These are phyloP conservation scores for Drosophila sucinea DNA, from an alignment of 1,140 invertebrate species.

Conservation along the genomic window DNA sequence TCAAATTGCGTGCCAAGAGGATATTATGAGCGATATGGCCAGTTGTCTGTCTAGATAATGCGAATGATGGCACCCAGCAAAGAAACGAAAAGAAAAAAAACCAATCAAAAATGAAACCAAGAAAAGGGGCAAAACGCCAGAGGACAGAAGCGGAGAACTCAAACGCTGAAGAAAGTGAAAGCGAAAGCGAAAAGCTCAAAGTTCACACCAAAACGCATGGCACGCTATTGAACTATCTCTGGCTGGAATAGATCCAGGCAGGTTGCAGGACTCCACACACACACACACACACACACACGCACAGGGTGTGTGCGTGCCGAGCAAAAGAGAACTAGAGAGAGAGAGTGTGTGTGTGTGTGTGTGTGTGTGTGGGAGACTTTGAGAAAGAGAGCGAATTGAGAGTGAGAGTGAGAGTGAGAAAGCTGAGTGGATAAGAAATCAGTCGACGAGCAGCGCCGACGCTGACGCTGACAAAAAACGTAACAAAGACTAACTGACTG, in stretches of 20 bases:
- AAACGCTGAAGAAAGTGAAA: conserved; percentile 7
- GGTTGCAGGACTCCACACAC: not conserved
- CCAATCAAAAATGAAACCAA: not conserved
- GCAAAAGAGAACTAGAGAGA: not conserved
- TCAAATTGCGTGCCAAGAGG: conserved; percentile 64
- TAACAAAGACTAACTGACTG: conserved; percentile 52
- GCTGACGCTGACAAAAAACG: conserved; percentile 4
- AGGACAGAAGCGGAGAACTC: not conserved
- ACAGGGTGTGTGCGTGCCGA: conserved; percentile 1
- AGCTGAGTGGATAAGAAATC: conserved; percentile 52
- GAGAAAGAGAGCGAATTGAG: not conserved
- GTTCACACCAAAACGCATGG: conserved; percentile 13
- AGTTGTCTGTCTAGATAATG: conserved; percentile 6
- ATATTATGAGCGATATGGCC: conserved; percentile 52
- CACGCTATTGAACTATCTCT: conserved; percentile 10
- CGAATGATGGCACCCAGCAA: conserved; percentile 12
- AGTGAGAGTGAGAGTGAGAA: conserved; percentile 28
- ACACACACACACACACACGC: too few relatives aligned
- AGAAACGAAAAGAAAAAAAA: conserved; percentile 10
- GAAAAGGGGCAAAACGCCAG: not conserved
- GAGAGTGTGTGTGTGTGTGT: conserved; percentile 13
- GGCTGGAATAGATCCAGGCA: conserved; percentile 8
- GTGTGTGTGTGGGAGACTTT: conserved; percentile 37
- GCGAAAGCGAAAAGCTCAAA: conserved; percentile 16
- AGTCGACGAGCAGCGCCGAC: conserved; percentile 27